phyloP scores from a whole-genome alignment of 2,888 invertebrate species.

The Asteroscopus sphinx region DNA sequence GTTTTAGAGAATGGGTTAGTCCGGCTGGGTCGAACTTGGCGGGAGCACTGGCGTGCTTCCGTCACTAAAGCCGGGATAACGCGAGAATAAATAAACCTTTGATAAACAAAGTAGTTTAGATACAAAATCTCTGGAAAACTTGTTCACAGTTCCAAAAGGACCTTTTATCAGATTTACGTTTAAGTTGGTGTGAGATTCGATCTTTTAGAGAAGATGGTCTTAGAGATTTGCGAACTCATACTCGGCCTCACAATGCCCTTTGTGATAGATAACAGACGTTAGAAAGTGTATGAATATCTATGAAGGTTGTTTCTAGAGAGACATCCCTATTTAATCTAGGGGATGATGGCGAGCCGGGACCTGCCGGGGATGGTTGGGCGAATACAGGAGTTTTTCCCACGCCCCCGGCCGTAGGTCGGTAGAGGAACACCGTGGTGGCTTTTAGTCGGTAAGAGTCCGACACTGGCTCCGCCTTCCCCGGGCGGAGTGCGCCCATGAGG shows the following conservation, averaged over 20 bases:
- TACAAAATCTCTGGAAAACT: conserved; percentile 31
- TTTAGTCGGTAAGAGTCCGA: too few species aligned
- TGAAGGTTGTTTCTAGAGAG: not conserved
- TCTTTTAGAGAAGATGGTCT: conserved; percentile 27
- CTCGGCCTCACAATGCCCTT: conserved; percentile 5
- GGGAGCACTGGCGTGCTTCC: not conserved
- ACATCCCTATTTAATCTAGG: not conserved
- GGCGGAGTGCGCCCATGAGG: too few species aligned
- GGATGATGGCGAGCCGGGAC: too few species aligned
- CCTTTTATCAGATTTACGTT: conserved; percentile 61
- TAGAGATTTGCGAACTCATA: conserved; percentile 23
- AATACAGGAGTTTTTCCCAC: too few species aligned
- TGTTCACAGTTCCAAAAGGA: conserved; percentile 29
- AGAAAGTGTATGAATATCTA: not conserved
- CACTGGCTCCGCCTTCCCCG: too few species aligned
- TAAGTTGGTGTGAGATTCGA: conserved; percentile 44
- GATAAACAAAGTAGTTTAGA: conserved; percentile 48
- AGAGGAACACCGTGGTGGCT: too few species aligned
- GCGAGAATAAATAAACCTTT: conserved; percentile 18
- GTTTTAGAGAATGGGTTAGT: not conserved
- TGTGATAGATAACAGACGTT: not conserved
- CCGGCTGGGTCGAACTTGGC: not conserved
- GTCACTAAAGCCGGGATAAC: conserved; percentile 9
- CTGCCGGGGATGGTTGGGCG: too few species aligned
- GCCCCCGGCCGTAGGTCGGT: too few species aligned